A percentile compares a stretch with the other conserved stretches of the same genome.
Conservation (phyloP, 2,888 invertebrate species). For the Timema podura region DNA sequence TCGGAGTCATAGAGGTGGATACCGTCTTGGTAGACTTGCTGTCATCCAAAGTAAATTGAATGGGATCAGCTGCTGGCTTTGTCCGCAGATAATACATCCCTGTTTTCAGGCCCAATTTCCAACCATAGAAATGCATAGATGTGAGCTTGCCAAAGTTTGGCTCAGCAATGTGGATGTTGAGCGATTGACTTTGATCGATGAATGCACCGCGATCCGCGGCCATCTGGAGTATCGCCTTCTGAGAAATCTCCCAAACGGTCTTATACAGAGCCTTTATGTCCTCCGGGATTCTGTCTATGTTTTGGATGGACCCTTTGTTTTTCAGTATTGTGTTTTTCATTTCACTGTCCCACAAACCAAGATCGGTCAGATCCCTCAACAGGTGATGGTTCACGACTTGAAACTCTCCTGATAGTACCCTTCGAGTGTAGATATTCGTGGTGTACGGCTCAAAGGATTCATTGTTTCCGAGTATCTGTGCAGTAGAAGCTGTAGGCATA, state of each 20-base stretch:
- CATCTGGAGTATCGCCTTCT: conserved; percentile 90
- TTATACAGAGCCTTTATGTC: conserved; percentile 85
- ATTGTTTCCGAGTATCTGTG: conserved; percentile 98
- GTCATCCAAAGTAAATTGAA: conserved; percentile 97
- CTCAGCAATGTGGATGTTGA: conserved; percentile 95
- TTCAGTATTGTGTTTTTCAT: conserved; percentile 87
- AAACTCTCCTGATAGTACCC: conserved; percentile 95
- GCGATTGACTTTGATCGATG: conserved; percentile 97
- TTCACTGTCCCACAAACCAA: conserved; percentile 87
- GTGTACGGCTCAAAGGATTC: conserved; percentile 98
- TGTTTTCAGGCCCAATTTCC: conserved; percentile 96
- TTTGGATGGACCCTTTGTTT: conserved; percentile 46
- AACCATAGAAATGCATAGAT: conserved; percentile 97
- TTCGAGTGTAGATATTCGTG: conserved; percentile 90
- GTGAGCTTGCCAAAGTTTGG: conserved; percentile 91
- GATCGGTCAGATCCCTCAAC: conserved; percentile 85
- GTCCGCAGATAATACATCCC: conserved; percentile 99
- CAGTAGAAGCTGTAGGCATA: conserved; percentile 99
- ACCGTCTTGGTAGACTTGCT: conserved; percentile 49
- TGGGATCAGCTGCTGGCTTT: conserved; percentile 92
- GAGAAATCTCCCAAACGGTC: conserved; percentile 96
- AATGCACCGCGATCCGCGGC: conserved; percentile 97
- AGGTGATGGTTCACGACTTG: conserved; percentile 93
- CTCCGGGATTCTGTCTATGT: conserved; percentile 77
- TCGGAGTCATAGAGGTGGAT: conserved; percentile 18